These are phyloP conservation scores for Lordiphosa collinella DNA, from an alignment of 1,140 invertebrate genomes.

Conservation along the genomic window DNA sequence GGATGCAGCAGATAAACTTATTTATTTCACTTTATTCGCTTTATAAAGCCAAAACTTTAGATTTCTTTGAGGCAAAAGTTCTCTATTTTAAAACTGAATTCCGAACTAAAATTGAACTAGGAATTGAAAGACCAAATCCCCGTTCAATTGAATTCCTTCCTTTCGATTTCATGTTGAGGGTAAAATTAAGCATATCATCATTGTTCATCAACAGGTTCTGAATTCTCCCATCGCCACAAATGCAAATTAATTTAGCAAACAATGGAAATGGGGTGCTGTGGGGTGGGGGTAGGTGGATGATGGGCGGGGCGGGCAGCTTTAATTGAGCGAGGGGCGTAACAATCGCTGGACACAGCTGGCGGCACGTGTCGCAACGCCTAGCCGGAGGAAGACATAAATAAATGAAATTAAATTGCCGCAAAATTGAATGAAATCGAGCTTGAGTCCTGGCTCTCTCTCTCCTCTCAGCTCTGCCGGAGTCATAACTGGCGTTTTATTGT, in stretches of 20 bases:
- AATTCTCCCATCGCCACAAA: conserved; percentile 23
- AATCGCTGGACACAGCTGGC: conserved; percentile 19
- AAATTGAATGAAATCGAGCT: conserved; percentile 69
- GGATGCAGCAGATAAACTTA: too few species aligned
- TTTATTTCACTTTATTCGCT: too few species aligned
- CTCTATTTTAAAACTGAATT: too few species aligned
- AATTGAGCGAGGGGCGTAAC: conserved; percentile 14
- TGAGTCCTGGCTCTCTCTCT: background rate
- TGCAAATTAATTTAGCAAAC: conserved; percentile 45
- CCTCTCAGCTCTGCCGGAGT: background rate
- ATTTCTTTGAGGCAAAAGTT: too few species aligned
- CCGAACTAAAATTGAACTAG: background rate
- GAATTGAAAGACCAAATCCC: background rate
- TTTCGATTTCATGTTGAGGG: conserved; percentile 2
- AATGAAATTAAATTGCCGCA: conserved; percentile 70
- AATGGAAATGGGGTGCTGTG: conserved; percentile 18
- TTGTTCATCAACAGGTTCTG: conserved; percentile 42
- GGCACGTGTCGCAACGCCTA: conserved; percentile 33
- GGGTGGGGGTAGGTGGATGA: background rate
- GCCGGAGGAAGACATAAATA: conserved; percentile 48
- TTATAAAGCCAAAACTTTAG: too few species aligned
- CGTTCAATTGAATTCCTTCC: background rate
- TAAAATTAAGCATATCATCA: conserved; percentile 12
- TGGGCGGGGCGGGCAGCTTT: conserved; percentile 6
- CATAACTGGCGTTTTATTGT: conserved; percentile 46